Evolutionary conservation across 35 echinoderm and acorn worm species (phyloP), one percentile per base, ranked within the genome.

Genomic region (Lytechinus variegatus): DNA sequence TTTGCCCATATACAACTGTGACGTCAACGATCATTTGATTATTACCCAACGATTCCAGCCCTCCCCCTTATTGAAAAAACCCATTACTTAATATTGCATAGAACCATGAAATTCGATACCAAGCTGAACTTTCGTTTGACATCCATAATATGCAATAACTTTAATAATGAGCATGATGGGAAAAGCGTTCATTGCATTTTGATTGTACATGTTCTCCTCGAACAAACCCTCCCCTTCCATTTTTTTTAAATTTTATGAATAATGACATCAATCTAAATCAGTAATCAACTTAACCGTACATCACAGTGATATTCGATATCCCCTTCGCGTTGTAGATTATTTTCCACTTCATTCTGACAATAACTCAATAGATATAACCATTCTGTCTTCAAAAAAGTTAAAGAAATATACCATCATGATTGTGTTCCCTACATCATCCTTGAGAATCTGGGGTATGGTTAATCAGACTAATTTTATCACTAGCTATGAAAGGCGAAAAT

Each of bases 401-500:
- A 79, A 3, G n/a, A 79, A 79, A 21, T 44, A 44, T 44, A 79
- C 4, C 3, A 79, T 79, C 19, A 79, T n/a, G n/a, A n/a, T n/a
- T n/a, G 24, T 24, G 14, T 71, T 21, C 66, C 10, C 56, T 4
- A 24, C 66, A 6, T 79, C 66, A 79, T 79, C 66, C 66, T 79
- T 79, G 66, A 79, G 16, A 71, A 79, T 24, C 66, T 79, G 19
- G 66, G 66, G 66, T 79, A 79, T 24, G 66, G 6, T 79, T 79
- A 79, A 79, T 79, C 66, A 79, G 66, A 79, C 66, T 79, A 79
- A 79, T 79, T 79, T 79, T 79, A 79, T 79, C 66, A 79, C 66
- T 24, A 7, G 66, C 21, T 24, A 7, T 27, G 66, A 79, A 79
- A 79, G 66, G 66, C 66, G 19, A 79, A 79, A 79, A 79, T 79